Evolutionary conservation across 2,888 invertebrate species (phyloP).

Genomic region (Gryllus longicercus): DNA sequence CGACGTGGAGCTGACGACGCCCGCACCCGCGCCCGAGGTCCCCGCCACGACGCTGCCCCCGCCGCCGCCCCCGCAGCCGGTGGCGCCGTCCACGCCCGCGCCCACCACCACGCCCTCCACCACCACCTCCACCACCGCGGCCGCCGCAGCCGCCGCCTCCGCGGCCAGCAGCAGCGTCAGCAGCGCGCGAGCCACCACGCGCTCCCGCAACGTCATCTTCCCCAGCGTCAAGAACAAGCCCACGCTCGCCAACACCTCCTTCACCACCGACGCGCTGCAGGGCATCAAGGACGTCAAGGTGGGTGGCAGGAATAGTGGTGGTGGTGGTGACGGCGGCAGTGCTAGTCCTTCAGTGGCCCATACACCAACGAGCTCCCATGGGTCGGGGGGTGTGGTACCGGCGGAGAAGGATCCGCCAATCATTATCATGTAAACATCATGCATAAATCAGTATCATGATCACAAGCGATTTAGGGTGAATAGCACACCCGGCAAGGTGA

Average conservation of each 20-base stretch:
- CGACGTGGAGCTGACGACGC: conserved; percentile 42
- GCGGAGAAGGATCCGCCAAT: too few species aligned
- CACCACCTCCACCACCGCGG: conserved; percentile 36
- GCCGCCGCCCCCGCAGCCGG: conserved; percentile 30
- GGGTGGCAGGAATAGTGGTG: conserved; percentile 45
- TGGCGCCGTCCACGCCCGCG: neutral
- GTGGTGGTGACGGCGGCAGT: too few species aligned
- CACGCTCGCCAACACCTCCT: conserved; percentile 76
- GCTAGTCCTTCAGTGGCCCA: too few species aligned
- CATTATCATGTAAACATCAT: too few species aligned
- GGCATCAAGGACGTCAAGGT: conserved; percentile 82
- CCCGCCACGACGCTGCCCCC: conserved; percentile 40
- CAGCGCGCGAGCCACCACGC: conserved; percentile 43
- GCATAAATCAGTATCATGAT: too few species aligned
- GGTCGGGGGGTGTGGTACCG: too few species aligned
- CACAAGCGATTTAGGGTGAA: too few species aligned
- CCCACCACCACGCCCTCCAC: conserved; percentile 37
- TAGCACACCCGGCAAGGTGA: too few species aligned
- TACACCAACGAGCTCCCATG: too few species aligned
- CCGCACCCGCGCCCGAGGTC: conserved; percentile 37
- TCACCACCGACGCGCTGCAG: conserved; percentile 67
- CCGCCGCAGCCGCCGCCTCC: conserved; percentile 40
- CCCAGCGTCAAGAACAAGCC: conserved; percentile 90
- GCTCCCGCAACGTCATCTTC: conserved; percentile 83
- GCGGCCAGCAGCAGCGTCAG: conserved; percentile 33